Conservation (phyloP, 2,113 vertebrate species). For the Stegastes partitus region DNA sequence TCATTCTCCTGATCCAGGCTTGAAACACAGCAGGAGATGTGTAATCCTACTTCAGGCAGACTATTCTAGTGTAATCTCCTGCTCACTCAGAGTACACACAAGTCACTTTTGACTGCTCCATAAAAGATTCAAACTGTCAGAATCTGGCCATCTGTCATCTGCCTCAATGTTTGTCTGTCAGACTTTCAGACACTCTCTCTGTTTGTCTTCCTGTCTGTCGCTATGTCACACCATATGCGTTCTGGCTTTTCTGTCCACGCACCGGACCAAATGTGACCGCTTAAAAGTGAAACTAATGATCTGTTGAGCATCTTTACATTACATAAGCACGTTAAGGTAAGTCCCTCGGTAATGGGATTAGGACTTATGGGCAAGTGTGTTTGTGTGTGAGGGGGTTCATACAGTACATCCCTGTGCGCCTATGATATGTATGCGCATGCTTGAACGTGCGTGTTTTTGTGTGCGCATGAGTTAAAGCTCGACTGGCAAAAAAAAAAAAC, state of each 20-base stretch:
- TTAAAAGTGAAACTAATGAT: slow-evolving; percentile 44
- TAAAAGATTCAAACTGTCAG: slow-evolving; percentile 62
- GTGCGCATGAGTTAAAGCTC: slow-evolving; percentile 25
- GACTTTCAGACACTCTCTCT: slow-evolving; percentile 35
- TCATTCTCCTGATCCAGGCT: slow-evolving; percentile 67
- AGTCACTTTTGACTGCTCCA: slow-evolving; percentile 69
- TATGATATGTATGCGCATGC: neutral
- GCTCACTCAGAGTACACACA: slow-evolving; percentile 66
- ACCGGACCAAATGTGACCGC: slow-evolving; percentile 8
- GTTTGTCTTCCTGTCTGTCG: slow-evolving; percentile 43
- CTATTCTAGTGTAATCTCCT: slow-evolving; percentile 70
- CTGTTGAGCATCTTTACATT: slow-evolving; percentile 52
- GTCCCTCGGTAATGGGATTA: slow-evolving; percentile 49
- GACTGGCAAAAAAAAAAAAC: slow-evolving; percentile 51
- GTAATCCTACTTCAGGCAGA: slow-evolving; percentile 72
- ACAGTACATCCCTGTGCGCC: neutral
- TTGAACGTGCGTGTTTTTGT: neutral
- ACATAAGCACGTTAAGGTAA: slow-evolving; percentile 59
- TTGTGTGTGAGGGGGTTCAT: neutral
- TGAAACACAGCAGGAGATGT: slow-evolving; percentile 71
- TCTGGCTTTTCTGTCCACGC: slow-evolving; percentile 8
- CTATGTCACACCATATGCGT: slow-evolving; percentile 33
- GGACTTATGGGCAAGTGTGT: slow-evolving; percentile 15
- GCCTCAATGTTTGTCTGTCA: slow-evolving; percentile 57
- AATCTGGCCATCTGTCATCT: slow-evolving; percentile 70